Base-by-base conservation (phyloP, 1,140 invertebrate genomes). In the Cyclina sinensis region DNA sequence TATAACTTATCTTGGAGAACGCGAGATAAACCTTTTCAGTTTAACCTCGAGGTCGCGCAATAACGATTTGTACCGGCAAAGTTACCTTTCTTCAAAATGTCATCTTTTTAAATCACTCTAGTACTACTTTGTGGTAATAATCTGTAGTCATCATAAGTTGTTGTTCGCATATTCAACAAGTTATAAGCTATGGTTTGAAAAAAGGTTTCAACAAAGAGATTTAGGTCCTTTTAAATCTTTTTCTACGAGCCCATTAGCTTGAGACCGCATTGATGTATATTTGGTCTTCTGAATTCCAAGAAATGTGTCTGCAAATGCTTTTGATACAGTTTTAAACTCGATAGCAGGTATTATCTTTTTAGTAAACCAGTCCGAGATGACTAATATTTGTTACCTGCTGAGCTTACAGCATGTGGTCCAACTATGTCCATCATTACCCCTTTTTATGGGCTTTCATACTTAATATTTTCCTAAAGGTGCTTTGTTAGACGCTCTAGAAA, bases 381-480 rank as follows among this genome's bases (percentile, higher is more conserved):
- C 78, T 37, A 81, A 37, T 16, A 81, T 37, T 30, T 37, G 35
- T 81, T 81, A 21, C 78, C 54, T n/a, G 9, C 14, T 1, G 21
- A 21, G 2, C 46, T 79, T 4, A 51, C 43, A 54, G 51, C 46
- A 9, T 54, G 57, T 30, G 51, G 78, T 35, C 51, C 78, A 24
- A 59, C 24, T 2, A 81, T 89, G 57, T 92, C 89, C 27, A 92
- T 86, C n/a, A 39, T 24, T 1, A 91, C 76, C 30, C n/a, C 81
- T 87, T 78, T 90, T 70, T 84, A 86, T 80, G 3, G 89, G 87
- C 27, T 78, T 43, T 1, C 74, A 39, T 21, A 78, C 74, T 4
- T 21, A 7, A n/a, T 51, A 78, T 51, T 46, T 7, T 39, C 74
- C 74, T 30, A 48, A 43, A 24, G 74, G 74, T 7, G 74, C 74